Conservation (phyloP, 30 jellyfish, hydroid and myxozoan genomes). For the Morbakka virulenta region DNA sequence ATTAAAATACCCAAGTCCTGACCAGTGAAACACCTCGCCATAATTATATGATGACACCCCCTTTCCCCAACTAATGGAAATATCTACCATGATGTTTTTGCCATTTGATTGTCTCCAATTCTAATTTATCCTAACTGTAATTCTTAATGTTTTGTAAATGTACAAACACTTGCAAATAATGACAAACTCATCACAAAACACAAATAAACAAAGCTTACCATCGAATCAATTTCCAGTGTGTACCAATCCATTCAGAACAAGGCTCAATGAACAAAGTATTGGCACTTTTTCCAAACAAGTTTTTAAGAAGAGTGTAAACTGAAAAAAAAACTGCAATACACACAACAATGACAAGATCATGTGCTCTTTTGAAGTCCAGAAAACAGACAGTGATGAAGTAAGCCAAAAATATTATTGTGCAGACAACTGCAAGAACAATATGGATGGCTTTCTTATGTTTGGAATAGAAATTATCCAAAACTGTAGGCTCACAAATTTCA, state of each 20-base stretch:
- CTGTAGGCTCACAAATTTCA: slow-evolving; percentile 17
- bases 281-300: slow-evolving; percentile 37
- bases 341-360: slow-evolving; percentile 54
- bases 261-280: slow-evolving; percentile 16
- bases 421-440: background rate
- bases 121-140: too few species aligned
- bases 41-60: too few species aligned
- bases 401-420: background rate
- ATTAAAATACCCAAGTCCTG: too few species aligned
- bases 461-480: slow-evolving; percentile 1
- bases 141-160: too few species aligned
- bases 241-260: background rate
- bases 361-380: slow-evolving; percentile 58
- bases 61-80: too few species aligned
- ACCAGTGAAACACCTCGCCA: too few species aligned
- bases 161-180: too few species aligned
- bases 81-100: too few species aligned
- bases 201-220: slow-evolving; percentile 35
- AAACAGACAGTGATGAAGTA: slow-evolving; percentile 57
- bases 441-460: slow-evolving; percentile 32
- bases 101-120: too few species aligned
- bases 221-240: slow-evolving; percentile 41
- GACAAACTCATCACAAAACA: too few species aligned
- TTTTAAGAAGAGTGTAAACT: slow-evolving; percentile 30
- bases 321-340: slow-evolving; percentile 36